phyloP scores from a whole-genome alignment of 23 tunicate genomes.

The Oikopleura dioica region DNA sequence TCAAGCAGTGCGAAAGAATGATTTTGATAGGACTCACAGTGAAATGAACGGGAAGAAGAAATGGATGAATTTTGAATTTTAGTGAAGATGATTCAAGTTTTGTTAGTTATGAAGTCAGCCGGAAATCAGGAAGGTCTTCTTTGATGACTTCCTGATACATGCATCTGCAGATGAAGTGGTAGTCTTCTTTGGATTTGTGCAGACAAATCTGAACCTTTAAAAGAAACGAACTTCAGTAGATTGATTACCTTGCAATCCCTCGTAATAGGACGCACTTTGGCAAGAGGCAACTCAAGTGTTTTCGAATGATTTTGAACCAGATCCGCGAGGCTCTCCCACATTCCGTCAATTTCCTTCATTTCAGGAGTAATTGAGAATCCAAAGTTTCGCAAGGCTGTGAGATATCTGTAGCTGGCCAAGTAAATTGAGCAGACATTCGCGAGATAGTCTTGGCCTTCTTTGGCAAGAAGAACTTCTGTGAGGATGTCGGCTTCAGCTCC shows the following conservation, averaged over 20 bases:
- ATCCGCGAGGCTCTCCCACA: background rate
- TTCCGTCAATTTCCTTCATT: background rate
- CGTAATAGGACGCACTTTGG: background rate
- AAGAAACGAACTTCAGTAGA: too few relatives aligned
- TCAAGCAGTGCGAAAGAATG: too few relatives aligned
- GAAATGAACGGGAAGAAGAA: too few relatives aligned
- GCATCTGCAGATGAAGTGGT: background rate
- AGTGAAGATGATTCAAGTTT: too few relatives aligned
- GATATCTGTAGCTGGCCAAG: background rate
- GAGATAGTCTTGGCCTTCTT: constrained; percentile 2
- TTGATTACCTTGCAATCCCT: background rate
- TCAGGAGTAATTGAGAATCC: background rate
- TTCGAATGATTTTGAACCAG: background rate
- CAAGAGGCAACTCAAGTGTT: background rate
- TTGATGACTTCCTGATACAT: background rate
- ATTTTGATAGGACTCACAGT: too few relatives aligned
- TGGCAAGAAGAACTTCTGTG: background rate
- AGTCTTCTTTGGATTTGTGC: background rate
- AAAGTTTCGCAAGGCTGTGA: background rate
- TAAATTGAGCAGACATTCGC: background rate
- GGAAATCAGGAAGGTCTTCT: background rate
- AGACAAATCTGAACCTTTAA: too few relatives aligned
- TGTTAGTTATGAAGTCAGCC: too few relatives aligned
- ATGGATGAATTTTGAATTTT: too few relatives aligned
- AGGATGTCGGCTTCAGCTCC: background rate